phyloP scores from a whole-genome alignment of 2,797 vertebrate species.

The Muraenolepis orangiensis region DNA sequence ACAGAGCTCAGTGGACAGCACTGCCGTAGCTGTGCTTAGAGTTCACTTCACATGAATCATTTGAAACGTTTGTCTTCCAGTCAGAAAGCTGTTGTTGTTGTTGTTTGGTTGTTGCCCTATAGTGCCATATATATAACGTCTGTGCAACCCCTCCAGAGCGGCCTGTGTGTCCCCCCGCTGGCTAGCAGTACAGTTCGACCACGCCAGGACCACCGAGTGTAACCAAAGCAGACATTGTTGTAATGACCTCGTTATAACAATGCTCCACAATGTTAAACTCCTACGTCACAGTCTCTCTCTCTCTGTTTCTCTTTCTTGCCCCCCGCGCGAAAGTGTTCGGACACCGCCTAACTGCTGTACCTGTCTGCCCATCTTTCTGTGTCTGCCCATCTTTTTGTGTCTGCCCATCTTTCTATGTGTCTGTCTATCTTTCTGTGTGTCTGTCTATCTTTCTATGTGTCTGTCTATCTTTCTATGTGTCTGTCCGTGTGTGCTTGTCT shows the following conservation, averaged over 20 bases:
- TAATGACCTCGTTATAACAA: conserved; percentile 75
- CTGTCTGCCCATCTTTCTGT: conserved; percentile 52
- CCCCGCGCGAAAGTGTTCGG: no score
- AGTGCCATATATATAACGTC: conserved; percentile 59
- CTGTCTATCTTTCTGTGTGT: conserved; percentile 58
- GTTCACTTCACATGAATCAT: conserved; percentile 18
- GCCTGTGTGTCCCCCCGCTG: conserved; percentile 53
- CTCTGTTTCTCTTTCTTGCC: background rate
- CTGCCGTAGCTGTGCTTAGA: background rate
- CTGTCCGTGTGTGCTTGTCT: background rate
- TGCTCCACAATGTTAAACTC: conserved; percentile 56
- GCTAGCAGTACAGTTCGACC: conserved; percentile 64
- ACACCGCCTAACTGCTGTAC: conserved; percentile 49
- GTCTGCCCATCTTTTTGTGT: conserved; percentile 42
- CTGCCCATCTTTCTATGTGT: conserved; percentile 49
- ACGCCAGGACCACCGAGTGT: conserved; percentile 65
- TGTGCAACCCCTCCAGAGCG: conserved; percentile 66
- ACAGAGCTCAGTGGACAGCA: no score
- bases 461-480: background rate
- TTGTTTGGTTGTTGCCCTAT: conserved; percentile 55
- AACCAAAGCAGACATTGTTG: conserved; percentile 72
- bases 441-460: conserved; percentile 40
- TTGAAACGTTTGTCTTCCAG: conserved; percentile 27
- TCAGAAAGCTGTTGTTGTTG: conserved; percentile 49
- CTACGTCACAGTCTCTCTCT: conserved; percentile 59